Evolutionary conservation across 2,797 vertebrate genomes (phyloP), one percentile per base, ranked within the genome.

Genomic region (Orestias chungarensis): DNA sequence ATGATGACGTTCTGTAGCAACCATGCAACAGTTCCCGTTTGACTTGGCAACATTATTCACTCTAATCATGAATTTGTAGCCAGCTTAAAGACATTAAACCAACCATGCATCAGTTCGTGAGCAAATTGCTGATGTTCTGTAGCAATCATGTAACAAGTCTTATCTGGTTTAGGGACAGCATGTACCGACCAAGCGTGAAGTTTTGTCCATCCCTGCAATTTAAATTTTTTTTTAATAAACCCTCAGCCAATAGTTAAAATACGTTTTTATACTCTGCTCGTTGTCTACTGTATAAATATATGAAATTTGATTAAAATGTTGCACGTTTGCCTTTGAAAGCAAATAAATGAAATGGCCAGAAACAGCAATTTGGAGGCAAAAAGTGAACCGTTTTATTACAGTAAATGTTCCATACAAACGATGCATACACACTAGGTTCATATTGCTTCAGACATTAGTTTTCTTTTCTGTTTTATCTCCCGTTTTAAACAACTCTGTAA

Each of bases 401-500:
- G 91, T 94, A 93, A 95, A 93, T 93, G 96, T 96, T 97, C 94
- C 93, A 96, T 98, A 99, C 96, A 99, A 99, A 99, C 96, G 94
- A 96, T 95, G 96, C 96, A 97, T 97, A 97, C 97, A 98, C 97
- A 96, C 96, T 94, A 97, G 95, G 93, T 92, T 94, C 94, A 97
- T 96, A 97, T 96, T 96, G 92, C 96, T 96, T 96, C 96, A 94
- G 95, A 95, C 96, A 92, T 95, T 95, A 88, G 85, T 93, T 93
- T n/a, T 90, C 83, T 90, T 94, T 95, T 89, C 78, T 83, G 77
- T 94, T 95, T 89, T 78, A 91, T 86, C 33, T 87, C 95, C 96
- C 95, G 94, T 96, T n/a, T n/a, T 95, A 96, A 97, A 97, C 96
- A 97, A 97, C 96, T 98, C 93, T 93, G 97, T 99, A 99, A 99